These are phyloP conservation scores for Ariopsis seemanni DNA, from an alignment of 2,113 vertebrate genomes.

Conservation along the genomic window DNA sequence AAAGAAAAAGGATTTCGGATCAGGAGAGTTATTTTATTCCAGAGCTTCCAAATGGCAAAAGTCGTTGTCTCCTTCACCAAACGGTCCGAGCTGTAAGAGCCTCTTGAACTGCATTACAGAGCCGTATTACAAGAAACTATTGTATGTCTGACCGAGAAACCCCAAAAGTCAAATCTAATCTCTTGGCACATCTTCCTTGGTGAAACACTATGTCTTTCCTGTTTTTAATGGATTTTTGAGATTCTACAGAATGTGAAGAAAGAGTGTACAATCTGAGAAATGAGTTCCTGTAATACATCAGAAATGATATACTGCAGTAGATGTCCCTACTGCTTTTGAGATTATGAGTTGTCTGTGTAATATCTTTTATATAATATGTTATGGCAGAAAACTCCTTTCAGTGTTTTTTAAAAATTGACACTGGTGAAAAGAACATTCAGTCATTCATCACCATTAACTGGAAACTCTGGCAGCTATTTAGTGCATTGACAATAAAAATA, in stretches of 20 bases:
- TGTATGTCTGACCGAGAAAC: background rate
- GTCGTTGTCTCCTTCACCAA: background rate
- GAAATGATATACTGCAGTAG: background rate
- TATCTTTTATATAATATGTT: background rate
- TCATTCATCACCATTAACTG: background rate
- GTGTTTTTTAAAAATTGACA: background rate
- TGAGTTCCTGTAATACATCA: background rate
- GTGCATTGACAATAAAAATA: background rate
- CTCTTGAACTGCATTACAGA: conserved; percentile 12
- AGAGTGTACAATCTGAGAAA: background rate
- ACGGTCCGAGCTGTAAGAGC: background rate
- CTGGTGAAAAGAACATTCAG: background rate
- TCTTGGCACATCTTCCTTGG: background rate
- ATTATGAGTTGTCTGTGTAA: background rate
- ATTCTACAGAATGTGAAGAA: background rate
- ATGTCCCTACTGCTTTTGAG: background rate
- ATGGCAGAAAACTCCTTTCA: background rate
- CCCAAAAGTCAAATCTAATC: background rate
- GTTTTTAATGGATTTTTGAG: background rate
- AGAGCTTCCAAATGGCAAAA: background rate
- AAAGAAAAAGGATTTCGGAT: background rate
- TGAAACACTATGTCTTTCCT: background rate
- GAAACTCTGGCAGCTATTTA: background rate
- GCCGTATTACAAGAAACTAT: background rate
- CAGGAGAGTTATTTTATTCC: background rate